These are phyloP conservation scores for Oceanodroma tethys DNA, from an alignment of 2,113 vertebrate species.

Conservation along the genomic window DNA sequence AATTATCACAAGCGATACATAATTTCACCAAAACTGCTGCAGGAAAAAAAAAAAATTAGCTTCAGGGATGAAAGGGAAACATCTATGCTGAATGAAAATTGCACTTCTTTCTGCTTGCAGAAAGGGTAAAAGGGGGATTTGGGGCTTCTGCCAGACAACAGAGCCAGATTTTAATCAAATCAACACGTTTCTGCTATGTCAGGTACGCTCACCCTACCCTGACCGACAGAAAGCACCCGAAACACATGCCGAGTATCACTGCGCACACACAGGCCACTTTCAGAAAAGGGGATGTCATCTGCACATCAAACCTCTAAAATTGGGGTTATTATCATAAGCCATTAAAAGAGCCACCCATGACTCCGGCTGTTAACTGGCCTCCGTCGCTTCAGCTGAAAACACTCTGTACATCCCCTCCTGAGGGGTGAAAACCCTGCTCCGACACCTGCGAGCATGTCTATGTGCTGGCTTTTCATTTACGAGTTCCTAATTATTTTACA, in stretches of 20 bases:
- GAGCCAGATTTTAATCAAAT: slow-evolving; percentile 51
- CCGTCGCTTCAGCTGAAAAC: not conserved
- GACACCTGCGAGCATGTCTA: accelerated
- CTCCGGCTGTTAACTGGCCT: not conserved
- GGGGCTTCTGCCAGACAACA: slow-evolving; percentile 5
- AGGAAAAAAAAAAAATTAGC: slow-evolving; percentile 66
- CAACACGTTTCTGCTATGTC: slow-evolving; percentile 13
- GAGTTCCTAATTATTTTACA: not conserved
- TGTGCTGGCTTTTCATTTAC: not conserved
- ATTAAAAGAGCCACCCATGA: not conserved
- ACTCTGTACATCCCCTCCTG: not conserved
- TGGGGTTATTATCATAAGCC: not conserved
- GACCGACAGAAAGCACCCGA: not conserved
- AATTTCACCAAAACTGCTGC: slow-evolving; percentile 80
- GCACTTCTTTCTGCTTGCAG: slow-evolving; percentile 46
- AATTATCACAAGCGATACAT: slow-evolving; percentile 84
- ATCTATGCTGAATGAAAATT: slow-evolving; percentile 69
- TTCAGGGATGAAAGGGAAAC: slow-evolving; percentile 74
- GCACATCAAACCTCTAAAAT: not conserved
- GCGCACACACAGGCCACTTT: not conserved
- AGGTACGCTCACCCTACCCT: not conserved
- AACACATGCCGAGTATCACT: not conserved
- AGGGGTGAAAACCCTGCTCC: not conserved
- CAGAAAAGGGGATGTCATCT: not conserved
- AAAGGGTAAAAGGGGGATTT: slow-evolving; percentile 20